Base-by-base conservation (phyloP, 2,888 invertebrate genomes). In the Ormyrus nitidulus region DNA sequence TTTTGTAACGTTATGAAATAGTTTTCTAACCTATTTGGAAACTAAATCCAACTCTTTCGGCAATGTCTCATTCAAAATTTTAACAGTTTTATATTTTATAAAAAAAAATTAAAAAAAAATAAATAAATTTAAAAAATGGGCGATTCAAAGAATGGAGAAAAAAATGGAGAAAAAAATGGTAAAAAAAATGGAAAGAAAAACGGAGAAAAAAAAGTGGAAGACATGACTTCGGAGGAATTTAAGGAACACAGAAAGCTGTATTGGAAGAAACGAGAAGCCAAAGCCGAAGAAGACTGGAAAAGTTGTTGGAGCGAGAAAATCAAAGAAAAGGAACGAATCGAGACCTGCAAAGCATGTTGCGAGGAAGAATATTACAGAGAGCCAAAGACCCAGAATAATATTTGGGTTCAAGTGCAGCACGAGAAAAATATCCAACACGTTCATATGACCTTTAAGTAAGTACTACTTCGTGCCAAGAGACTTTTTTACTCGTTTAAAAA, bases 371-470 rank as follows among this genome's bases (percentile, higher is more conserved):
- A 83, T 19, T 84, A 66, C 61, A 44, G 78, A 1, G 83, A 79
- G 54, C 86, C 86, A 4, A 84, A 74, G 65, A 81, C 83, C 0
- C 84, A 84, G 51, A 81, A 84, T 6, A 86, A 86, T 58, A 79
- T 87, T 48, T 87, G 87, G 86, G 74, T 86, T 6, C 84, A 86
- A 59, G 82, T 85, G 4, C 69, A 78, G 2, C 75, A 81, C 34
- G 86, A 84, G 44, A 84, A 85, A 70, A 83, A 78, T 6, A 19
- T 64, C 0, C 85, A 87, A 46, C 83, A 84, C 11, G 83, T 86
- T 7, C 83, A 84, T 6, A 79, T 87, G 77, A 58, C 82, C 4
- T 83, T 87, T 46, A 85, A 84, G 87, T 87, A 84, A 83, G 58
- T 61, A 34, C 34, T 34, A 2, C 34, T 34, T 34, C 34, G 4